phyloP scores from a whole-genome alignment of 2,888 invertebrate species.

The Orchestes rusci region DNA sequence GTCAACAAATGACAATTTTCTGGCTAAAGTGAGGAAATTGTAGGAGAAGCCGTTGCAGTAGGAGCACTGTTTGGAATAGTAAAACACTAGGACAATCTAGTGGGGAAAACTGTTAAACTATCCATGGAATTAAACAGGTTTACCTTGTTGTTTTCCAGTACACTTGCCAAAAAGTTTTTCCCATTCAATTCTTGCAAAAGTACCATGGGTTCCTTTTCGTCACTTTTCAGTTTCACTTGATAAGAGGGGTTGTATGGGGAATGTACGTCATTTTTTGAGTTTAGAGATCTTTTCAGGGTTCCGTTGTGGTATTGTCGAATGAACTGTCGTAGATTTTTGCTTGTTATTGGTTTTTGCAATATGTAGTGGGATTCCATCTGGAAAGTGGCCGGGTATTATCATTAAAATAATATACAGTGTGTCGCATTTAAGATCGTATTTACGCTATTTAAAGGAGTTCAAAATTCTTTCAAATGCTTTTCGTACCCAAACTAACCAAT shows the following conservation, averaged over 20 bases:
- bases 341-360: constrained; percentile 49
- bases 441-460: no score
- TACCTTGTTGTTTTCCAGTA: constrained; percentile 51
- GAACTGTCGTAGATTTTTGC: constrained; percentile 48
- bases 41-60: constrained; percentile 67
- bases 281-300: constrained; percentile 35
- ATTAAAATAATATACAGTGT: no score
- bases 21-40: constrained; percentile 59
- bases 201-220: constrained; percentile 37
- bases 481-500: no score
- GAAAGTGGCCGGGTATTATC: constrained; percentile 29
- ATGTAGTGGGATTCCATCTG: constrained; percentile 67
- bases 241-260: constrained; percentile 33
- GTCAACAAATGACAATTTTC: constrained; percentile 51
- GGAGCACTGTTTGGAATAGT: constrained; percentile 71
- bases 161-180: constrained; percentile 54
- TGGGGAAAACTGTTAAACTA: constrained; percentile 28
- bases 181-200: constrained; percentile 61
- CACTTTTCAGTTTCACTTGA: constrained; percentile 16
- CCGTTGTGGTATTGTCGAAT: constrained; percentile 48
- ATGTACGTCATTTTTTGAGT: constrained; percentile 31
- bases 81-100: constrained; percentile 69
- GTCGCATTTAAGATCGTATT: no score
- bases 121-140: background rate
- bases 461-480: no score